Base-by-base conservation (phyloP, 2,797 vertebrate genomes). In the Pseudochirops corinnae region DNA sequence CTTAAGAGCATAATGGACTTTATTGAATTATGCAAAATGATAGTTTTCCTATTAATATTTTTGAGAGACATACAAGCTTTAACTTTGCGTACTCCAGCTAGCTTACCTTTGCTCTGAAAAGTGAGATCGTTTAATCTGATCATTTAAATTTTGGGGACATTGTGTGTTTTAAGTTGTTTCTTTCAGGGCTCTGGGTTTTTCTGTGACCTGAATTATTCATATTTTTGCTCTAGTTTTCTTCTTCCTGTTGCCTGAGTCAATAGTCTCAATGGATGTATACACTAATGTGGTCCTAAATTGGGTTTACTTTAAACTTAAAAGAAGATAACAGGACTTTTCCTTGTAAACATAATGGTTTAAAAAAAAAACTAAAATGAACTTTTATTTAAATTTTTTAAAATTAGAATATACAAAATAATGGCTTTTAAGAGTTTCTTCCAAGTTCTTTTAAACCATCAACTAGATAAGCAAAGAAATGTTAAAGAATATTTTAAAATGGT, bases 361-460 rank as follows among this genome's bases (percentile, higher is more conserved):
- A 55, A 18, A 67, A 82, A 82, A 21, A 67, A 67, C 62, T 67
- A 93, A 91, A 50, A 92, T 94, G 93, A 95, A 93, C 87, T 95
- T 53, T 31, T n/a, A 58, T 96, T 93, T 92, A 55, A 94, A 92
- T 94, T 92, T 95, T 97, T 97, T 91, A 55, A 94, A 87, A 52
- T 50, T 96, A 50, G 11, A 95, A 94, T 94, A 3, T 91, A 93
- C 93, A 90, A 92, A 96, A 57, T 92, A 62, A 50, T 91, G 55
- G 16, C 56, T 97, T 97, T 91, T 93, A 26, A 46, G 92, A 93
- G 21, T 62, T 93, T 55, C 94, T 97, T 97, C 92, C 5, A 46
- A 92, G n/a, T 92, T 60, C 39, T 95, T 92, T 96, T 53, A 90
- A 94, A 60, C 94, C 24, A 74, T 94, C 94, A 82, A 92, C 46